Base-by-base conservation (phyloP, 2,113 vertebrate genomes). In the Gymnarchus niloticus region DNA sequence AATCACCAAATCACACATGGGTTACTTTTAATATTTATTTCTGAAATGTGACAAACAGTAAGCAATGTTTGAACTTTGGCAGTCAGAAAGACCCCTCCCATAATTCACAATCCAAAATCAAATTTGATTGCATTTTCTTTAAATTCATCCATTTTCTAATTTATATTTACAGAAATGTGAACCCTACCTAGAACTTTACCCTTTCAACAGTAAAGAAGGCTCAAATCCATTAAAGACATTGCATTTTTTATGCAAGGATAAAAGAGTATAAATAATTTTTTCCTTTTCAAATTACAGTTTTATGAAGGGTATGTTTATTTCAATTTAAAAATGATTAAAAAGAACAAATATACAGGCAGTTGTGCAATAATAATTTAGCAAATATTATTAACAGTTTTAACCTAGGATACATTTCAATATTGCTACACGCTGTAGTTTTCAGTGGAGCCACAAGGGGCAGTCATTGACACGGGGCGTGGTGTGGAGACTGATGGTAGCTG, bases 41-140 rank as follows among this genome's bases (percentile, higher is more conserved):
- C 89, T 92, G 89, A 93, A 90, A 89, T 91, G 91, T 92, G 91
- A 93, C 92, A 94, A 94, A 93, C 91, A 93, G 86, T 89, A 92
- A 90, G 88, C 91, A 90, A 90, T 92, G 89, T 91, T 86, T 91
- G 48, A 87, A 91, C 87, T 91, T 92, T 91, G 89, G 89, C 86
- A 65, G 84, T 91, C 56, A 41, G 46, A 88, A 85, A 87, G 88
- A 88, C 49, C 77, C 48, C 69, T 61, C 57, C 83, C 59, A 87
- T 85, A 57, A 76, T 56, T 49, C 81, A 77, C 84, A 46, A 83
- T 44, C 46, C 86, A 51, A 73, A 87, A 46, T 84, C 89, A 91
- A 92, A 92, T 84, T 81, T 10, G 85, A 56, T 87, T 85, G 56
- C 81, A 69, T 77, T 81, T 17, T 73, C 81, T 76, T 85, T 37